Evolutionary conservation across 2,797 vertebrate species (phyloP).

Genomic region (Rallus crepitans): DNA sequence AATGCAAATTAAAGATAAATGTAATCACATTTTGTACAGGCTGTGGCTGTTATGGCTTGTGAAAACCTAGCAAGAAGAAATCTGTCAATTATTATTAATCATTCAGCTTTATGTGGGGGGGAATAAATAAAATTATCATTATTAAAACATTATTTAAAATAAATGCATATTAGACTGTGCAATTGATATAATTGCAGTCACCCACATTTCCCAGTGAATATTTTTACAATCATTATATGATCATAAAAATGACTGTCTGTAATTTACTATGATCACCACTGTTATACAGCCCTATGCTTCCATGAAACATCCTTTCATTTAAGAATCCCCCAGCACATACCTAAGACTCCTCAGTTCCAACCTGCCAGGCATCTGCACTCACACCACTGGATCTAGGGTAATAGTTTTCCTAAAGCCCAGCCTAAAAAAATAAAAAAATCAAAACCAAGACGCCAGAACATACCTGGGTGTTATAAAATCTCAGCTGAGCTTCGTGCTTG

Average conservation of each 20-base stretch:
- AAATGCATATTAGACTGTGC: not conserved
- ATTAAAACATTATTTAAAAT: not conserved
- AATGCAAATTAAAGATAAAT: not conserved
- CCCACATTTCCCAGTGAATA: not conserved
- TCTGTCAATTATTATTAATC: no score
- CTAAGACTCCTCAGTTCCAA: not conserved
- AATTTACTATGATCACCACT: not conserved
- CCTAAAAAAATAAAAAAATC: not conserved
- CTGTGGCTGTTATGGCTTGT: not conserved
- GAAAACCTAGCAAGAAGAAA: not conserved
- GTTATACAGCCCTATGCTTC: not conserved
- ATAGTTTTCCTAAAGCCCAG: not conserved
- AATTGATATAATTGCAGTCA: not conserved
- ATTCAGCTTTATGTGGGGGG: no score
- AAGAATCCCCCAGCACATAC: not conserved
- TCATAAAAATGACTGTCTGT: not conserved
- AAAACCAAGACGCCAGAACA: not conserved
- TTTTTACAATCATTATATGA: not conserved
- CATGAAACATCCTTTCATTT: not conserved
- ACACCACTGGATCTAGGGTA: not conserved
- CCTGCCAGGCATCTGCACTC: not conserved
- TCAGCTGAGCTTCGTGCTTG: not conserved
- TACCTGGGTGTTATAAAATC: not conserved
- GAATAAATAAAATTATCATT: not conserved
- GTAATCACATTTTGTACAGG: not conserved